Evolutionary conservation across 1,140 invertebrate species (phyloP), one percentile per base, ranked within the genome.

Genomic region (Drosophila lini): DNA sequence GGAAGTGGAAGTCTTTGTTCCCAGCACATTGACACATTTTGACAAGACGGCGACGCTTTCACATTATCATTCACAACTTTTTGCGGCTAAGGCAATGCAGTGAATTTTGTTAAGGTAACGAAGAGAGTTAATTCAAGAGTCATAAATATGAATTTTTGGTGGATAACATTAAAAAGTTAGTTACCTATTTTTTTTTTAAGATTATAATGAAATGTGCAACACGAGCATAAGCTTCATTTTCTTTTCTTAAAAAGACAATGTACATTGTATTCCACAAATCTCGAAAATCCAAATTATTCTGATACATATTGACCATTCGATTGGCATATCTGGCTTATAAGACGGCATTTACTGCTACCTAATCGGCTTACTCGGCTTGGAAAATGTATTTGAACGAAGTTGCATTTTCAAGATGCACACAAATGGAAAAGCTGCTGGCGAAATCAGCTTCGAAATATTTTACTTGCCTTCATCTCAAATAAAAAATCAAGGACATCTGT

Each of bases 401-500:
- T 53, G 52, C 52, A 34, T 53, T 53, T 53, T 36, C 50, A 10
- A 53, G 19, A 25, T 38, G 34, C 19, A 38, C 32, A 36, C 19
- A 53, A 53, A 53, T 22, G 16, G 52, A 10, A 38, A 55, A 38
- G 19, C 3, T 55, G 13, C 19, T 9, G 32, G 19, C 19, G 34
- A 25, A 55, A 38, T 55, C 52, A 38, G 19, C 34, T 38, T 38
- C 4, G 34, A 55, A n/a, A 55, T 38, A 55, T 55, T 38, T 55
- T 55, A n/a, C 11, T 55, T 10, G 50, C 13, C 19, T 36, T 10
- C 7, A 22, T 13, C 32, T 36, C 32, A 38, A 25, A 25, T 53
- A 53, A 53, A 38, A 53, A 53, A 53, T 38, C 32, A 38, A 36
- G 34, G 34, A 53, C 52, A 53, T 38, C 52, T 53, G 19, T 53